Conservation (phyloP, 2,113 vertebrate species). For the Aptenodytes patagonicus region DNA sequence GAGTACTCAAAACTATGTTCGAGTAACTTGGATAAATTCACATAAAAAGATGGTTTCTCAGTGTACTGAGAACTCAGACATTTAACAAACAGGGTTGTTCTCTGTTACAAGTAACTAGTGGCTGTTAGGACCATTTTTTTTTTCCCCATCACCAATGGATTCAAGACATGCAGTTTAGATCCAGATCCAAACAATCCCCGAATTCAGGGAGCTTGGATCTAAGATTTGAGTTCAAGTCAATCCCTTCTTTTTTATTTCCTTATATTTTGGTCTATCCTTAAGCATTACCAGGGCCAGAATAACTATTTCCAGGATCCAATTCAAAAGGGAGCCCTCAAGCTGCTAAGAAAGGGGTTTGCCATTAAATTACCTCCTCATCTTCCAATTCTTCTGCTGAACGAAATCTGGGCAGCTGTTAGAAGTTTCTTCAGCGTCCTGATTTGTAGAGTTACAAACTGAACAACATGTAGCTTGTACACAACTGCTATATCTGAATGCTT, state of each 20-base stretch:
- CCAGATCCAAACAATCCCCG: neutral
- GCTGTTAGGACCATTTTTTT: neutral
- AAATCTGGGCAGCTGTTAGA: constrained; percentile 35
- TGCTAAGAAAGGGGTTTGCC: constrained; percentile 16
- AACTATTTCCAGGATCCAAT: constrained; percentile 30
- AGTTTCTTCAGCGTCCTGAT: constrained; percentile 6
- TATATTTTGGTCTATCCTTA: constrained; percentile 22
- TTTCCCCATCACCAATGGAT: neutral
- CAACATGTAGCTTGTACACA: neutral
- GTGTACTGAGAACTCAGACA: neutral
- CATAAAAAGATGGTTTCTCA: neutral
- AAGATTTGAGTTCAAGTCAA: neutral
- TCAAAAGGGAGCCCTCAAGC: constrained; percentile 36
- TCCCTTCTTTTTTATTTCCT: neutral
- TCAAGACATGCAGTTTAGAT: neutral
- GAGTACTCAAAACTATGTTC: neutral
- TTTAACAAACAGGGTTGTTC: neutral
- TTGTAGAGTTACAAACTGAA: constrained; percentile 38
- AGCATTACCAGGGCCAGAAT: neutral
- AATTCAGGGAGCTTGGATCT: constrained; percentile 23
- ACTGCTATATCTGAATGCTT: neutral
- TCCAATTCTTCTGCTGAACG: constrained; percentile 28
- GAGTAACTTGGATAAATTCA: neutral
- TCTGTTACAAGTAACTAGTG: neutral
- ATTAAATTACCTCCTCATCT: constrained; percentile 40